Conservation (phyloP, 2,888 invertebrate genomes). For the Drosophila antonietae region DNA sequence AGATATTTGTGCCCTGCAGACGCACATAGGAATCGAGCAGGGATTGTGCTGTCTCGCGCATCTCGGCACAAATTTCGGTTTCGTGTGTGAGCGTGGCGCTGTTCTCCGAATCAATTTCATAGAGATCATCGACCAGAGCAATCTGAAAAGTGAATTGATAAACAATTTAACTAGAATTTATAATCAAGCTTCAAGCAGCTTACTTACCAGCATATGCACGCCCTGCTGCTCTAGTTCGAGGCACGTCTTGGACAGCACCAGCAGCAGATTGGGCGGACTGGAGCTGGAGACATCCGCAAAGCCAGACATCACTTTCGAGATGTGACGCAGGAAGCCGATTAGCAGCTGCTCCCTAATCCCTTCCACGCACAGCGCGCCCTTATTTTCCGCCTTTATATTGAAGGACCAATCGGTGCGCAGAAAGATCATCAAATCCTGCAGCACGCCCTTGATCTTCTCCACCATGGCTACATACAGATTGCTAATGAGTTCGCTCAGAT, state of each 20-base stretch:
- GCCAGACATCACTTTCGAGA: constrained; percentile 82
- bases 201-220: constrained; percentile 90
- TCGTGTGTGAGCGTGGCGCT: constrained; percentile 87
- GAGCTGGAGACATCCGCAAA: constrained; percentile 88
- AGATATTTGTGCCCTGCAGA: constrained; percentile 91
- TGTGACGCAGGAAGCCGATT: constrained; percentile 86
- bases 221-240: constrained; percentile 95
- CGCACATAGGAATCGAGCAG: constrained; percentile 92
- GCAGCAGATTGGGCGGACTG: constrained; percentile 91
- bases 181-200: background rate
- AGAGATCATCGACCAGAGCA: constrained; percentile 90
- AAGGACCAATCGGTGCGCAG: constrained; percentile 95
- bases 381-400: constrained; percentile 93
- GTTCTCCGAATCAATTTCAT: constrained; percentile 88
- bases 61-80: constrained; percentile 88
- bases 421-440: constrained; percentile 93
- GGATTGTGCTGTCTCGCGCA: constrained; percentile 90
- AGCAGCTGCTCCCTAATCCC: constrained; percentile 95
- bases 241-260: constrained; percentile 95
- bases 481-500: constrained; percentile 91
- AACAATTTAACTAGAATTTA: background rate
- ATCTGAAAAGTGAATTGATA: constrained; percentile 85
- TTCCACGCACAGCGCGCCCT: constrained; percentile 91
- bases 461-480: constrained; percentile 92
- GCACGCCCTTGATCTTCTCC: constrained; percentile 95